Conservation (phyloP, 1,140 invertebrate genomes). For the Meloidogyne exigua region DNA sequence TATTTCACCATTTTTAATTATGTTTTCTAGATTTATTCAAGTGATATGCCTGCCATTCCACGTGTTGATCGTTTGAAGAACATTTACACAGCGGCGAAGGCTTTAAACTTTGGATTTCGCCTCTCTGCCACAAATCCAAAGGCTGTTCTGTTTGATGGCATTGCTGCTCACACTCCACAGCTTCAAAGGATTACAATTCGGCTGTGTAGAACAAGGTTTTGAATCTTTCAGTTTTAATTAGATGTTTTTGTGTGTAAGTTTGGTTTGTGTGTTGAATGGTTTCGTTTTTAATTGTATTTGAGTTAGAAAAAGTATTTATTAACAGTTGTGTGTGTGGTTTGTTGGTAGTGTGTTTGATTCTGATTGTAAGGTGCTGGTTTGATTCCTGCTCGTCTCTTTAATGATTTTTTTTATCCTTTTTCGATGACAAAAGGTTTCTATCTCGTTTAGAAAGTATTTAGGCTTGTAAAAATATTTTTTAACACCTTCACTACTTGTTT, state of each 20-base stretch:
- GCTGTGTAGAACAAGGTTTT: background rate
- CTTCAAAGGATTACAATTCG: slow-evolving; percentile 41
- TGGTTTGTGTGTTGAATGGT: too few relatives aligned
- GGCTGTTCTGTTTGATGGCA: slow-evolving; percentile 42
- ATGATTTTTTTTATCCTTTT: too few relatives aligned
- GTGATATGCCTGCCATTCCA: slow-evolving; percentile 48
- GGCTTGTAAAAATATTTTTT: too few relatives aligned
- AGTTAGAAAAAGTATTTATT: background rate
- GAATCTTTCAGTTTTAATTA: too few relatives aligned
- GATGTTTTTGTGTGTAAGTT: background rate
- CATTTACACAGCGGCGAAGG: slow-evolving; percentile 46
- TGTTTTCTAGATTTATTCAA: background rate
- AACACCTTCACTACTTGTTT: too few relatives aligned
- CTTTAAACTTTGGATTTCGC: slow-evolving; percentile 50
- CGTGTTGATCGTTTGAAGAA: slow-evolving; percentile 53
- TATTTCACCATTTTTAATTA: too few relatives aligned
- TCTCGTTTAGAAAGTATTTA: too few relatives aligned
- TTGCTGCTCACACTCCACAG: slow-evolving; percentile 36
- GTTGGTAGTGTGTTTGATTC: too few relatives aligned
- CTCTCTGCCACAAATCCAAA: slow-evolving; percentile 36
- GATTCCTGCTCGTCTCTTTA: too few relatives aligned
- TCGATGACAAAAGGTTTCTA: too few relatives aligned
- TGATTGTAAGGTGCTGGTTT: too few relatives aligned
- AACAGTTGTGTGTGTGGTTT: too few relatives aligned
- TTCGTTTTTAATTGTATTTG: background rate